A percentile compares a stretch with the other conserved stretches of the same genome.
phyloP scores from a whole-genome alignment of 2,888 invertebrate genomes.

The Archaeoteleia sp. region DNA sequence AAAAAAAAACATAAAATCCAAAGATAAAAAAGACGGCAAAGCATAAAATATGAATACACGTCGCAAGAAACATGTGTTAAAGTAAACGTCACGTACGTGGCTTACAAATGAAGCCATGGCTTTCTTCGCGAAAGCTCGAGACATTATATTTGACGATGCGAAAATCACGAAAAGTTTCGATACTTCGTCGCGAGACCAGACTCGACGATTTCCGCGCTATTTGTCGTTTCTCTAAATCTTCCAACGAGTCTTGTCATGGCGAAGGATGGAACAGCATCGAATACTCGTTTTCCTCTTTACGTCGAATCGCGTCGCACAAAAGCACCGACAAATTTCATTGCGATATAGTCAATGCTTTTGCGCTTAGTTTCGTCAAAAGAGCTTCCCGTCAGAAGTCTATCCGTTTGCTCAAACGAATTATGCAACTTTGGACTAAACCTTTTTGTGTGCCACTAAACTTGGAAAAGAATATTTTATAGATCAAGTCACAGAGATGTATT shows the following conservation, averaged over 20 bases:
- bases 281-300: slow-evolving; percentile 7
- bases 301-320: slow-evolving; percentile 16
- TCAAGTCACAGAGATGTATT: background rate
- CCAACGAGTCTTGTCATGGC: slow-evolving; percentile 11
- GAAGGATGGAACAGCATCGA: slow-evolving; percentile 9
- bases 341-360: slow-evolving; percentile 12
- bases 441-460: background rate
- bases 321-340: slow-evolving; percentile 12
- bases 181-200: no score
- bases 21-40: no score
- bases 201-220: no score
- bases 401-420: slow-evolving; percentile 5
- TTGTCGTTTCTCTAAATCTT: slow-evolving; percentile 16
- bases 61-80: no score
- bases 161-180: slow-evolving; percentile 5
- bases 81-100: no score
- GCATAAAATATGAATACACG: no score
- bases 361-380: slow-evolving; percentile 1
- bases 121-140: no score
- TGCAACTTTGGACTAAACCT: background rate
- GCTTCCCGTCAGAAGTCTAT: slow-evolving; percentile 2
- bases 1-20: no score
- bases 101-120: no score
- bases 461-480: background rate
- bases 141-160: slow-evolving; percentile 21